Evolutionary conservation across 2,797 vertebrate species (phyloP).

Genomic region (Trematomus bernacchii): DNA sequence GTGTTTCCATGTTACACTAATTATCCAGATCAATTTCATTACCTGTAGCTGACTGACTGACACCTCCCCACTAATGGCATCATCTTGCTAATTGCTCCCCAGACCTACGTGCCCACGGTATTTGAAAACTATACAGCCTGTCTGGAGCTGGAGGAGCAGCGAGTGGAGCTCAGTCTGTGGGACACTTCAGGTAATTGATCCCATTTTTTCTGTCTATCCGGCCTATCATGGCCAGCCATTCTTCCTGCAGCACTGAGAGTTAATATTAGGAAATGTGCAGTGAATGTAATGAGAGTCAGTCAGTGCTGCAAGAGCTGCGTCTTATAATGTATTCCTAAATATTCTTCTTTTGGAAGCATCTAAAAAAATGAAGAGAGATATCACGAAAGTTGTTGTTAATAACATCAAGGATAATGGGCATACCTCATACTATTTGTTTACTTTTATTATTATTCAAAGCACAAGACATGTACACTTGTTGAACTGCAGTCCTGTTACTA

Average conservation of each 20-base stretch:
- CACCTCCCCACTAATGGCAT: conserved; percentile 62
- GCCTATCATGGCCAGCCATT: conserved; percentile 1
- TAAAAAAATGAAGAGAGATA: not conserved
- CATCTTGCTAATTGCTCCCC: conserved; percentile 70
- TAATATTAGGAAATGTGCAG: conserved; percentile 27
- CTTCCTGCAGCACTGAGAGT: conserved; percentile 42
- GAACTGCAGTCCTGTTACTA: conserved; percentile 11
- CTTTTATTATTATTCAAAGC: not conserved
- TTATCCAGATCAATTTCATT: conserved; percentile 38
- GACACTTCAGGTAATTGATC: conserved; percentile 93
- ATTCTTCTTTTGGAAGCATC: not conserved
- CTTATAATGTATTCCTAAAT: conserved; percentile 1
- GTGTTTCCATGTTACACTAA: conserved; percentile 27
- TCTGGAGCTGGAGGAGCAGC: conserved; percentile 94
- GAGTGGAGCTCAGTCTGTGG: conserved; percentile 97
- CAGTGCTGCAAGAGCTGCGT: conserved; percentile 6
- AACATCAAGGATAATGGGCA: not conserved
- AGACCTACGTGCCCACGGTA: conserved; percentile 97
- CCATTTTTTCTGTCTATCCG: not conserved
- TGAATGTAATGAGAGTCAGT: conserved; percentile 32
- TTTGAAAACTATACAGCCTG: conserved; percentile 99
- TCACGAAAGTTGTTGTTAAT: conserved; percentile 2
- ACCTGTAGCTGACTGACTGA: conserved; percentile 49
- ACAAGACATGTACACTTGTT: conserved; percentile 48
- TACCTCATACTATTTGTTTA: not conserved